Conservation (phyloP, 2,113 vertebrate genomes). For the Clarias batrachus region DNA sequence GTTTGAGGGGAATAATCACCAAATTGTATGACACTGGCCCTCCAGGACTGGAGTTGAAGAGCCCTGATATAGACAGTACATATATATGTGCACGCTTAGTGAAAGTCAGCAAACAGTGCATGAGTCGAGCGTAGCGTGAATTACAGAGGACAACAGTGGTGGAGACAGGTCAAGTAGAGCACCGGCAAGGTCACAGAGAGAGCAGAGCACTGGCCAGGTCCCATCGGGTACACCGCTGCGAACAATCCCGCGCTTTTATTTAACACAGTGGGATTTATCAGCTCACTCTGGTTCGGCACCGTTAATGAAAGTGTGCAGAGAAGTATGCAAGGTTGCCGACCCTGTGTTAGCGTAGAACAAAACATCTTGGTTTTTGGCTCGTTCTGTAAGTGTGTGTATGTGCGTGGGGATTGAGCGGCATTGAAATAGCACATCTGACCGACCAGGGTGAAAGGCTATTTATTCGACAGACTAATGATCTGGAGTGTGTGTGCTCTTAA, state of each 20-base stretch:
- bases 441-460: conserved; percentile 34
- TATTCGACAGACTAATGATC: conserved; percentile 35
- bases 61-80: no score
- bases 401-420: conserved; percentile 5
- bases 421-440: conserved; percentile 20
- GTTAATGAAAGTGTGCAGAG: conserved; percentile 31
- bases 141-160: background rate
- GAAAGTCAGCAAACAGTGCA: background rate
- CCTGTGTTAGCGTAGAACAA: conserved; percentile 13
- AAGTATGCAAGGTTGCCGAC: conserved; percentile 18
- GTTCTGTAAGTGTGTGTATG: background rate
- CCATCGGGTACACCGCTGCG: conserved; percentile 37
- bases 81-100: background rate
- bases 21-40: no score
- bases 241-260: conserved; percentile 20
- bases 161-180: conserved; percentile 46
- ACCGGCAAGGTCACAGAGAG: conserved; percentile 36
- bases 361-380: background rate
- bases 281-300: background rate
- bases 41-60: no score
- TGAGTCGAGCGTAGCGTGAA: background rate
- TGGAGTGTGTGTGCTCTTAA: conserved; percentile 12
- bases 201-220: conserved; percentile 35
- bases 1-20: no score
- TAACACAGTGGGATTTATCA: background rate